These are phyloP conservation scores for Oxystoma pomonae DNA, from an alignment of 2,888 invertebrate species.

Conservation along the genomic window DNA sequence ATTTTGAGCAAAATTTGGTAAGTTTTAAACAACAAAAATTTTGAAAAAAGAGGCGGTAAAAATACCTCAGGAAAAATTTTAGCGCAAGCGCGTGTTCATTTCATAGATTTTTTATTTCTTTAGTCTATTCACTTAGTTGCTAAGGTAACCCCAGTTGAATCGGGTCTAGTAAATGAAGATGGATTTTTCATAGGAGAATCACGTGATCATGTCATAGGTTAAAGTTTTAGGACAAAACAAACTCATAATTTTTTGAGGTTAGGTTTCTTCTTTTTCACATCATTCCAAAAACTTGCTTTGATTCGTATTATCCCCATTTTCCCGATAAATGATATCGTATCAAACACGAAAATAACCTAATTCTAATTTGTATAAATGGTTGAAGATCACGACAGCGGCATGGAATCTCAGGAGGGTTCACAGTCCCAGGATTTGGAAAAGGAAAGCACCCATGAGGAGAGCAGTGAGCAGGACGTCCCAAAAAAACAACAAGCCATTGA, in stretches of 20 bases:
- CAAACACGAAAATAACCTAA: constrained; percentile 38
- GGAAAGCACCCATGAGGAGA: constrained; percentile 20
- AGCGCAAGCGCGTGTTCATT: not conserved
- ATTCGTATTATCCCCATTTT: not conserved
- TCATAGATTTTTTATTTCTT: not conserved
- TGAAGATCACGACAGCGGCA: constrained; percentile 52
- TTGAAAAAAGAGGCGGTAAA: not conserved
- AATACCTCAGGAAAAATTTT: not conserved
- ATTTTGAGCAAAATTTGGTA: not conserved
- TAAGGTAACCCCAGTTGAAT: not conserved
- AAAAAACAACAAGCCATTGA: constrained; percentile 41
- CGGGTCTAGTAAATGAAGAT: not conserved
- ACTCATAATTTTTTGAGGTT: not conserved
- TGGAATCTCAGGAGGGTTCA: constrained; percentile 52
- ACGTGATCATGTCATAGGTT: not conserved
- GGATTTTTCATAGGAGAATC: not conserved
- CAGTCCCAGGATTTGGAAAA: constrained; percentile 36
- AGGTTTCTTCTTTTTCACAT: not conserved
- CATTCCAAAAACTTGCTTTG: not conserved
- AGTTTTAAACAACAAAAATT: not conserved
- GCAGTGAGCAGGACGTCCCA: constrained; percentile 18
- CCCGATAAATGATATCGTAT: not conserved
- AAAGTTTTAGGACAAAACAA: not conserved
- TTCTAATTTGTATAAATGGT: constrained; percentile 33
- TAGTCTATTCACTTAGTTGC: not conserved